Conservation (phyloP, 2,797 vertebrate genomes). For the Alectoris magna region DNA sequence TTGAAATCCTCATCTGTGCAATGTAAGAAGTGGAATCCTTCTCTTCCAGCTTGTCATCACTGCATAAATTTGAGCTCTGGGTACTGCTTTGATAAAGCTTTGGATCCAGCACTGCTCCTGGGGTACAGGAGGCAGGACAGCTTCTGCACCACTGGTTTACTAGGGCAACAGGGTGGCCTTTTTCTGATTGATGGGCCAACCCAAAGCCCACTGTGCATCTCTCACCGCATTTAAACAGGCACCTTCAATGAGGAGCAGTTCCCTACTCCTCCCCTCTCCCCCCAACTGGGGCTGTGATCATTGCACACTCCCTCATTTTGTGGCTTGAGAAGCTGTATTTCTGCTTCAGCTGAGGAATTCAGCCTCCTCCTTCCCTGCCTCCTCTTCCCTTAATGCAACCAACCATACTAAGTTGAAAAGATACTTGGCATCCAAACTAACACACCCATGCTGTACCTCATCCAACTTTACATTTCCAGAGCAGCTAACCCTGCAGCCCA, state of each 20-base stretch:
- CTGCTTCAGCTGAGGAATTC: neutral
- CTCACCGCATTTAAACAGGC: neutral
- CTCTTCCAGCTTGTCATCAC: neutral
- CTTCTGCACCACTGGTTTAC: neutral
- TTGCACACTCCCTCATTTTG: neutral
- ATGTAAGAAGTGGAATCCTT: slow-evolving; percentile 22
- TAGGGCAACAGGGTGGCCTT: neutral
- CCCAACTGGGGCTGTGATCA: neutral
- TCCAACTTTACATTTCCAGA: neutral
- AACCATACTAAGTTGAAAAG: neutral
- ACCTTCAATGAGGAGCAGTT: neutral
- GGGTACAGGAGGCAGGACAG: neutral
- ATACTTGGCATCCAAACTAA: neutral
- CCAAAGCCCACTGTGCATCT: neutral
- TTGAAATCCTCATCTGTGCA: slow-evolving; percentile 34
- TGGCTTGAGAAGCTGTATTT: neutral
- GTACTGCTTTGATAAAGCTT: neutral
- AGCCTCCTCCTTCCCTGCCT: neutral
- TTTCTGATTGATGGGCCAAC: neutral
- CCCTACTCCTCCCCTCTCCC: neutral
- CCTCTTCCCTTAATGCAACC: neutral
- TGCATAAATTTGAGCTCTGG: neutral
- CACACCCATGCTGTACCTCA: neutral
- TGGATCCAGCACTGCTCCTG: neutral
- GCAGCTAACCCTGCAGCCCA: neutral